A percentile compares a stretch with the other conserved stretches of the same genome.
These are phyloP conservation scores for Arizona elegans DNA, from an alignment of 2,113 vertebrate species.

Conservation along the genomic window DNA sequence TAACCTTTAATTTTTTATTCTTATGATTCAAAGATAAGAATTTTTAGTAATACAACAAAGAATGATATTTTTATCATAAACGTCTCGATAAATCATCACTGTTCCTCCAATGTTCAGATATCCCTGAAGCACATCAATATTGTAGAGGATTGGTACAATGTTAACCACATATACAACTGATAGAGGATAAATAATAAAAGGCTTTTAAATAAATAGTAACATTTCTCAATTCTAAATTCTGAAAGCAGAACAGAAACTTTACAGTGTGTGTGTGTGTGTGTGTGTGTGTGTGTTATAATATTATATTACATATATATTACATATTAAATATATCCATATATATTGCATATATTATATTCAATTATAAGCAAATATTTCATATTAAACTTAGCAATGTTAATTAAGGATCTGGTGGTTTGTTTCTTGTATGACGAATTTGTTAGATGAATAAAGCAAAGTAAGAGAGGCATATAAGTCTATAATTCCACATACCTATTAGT, in stretches of 20 bases:
- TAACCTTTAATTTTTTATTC: conserved; percentile 27
- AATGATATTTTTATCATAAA: conserved; percentile 22
- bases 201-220: conserved; percentile 22
- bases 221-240: neutral
- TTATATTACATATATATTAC: no score
- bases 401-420: neutral
- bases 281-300: no score
- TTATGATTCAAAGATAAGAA: conserved; percentile 14
- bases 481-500: conserved; percentile 30
- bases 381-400: conserved; percentile 18
- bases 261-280: no score
- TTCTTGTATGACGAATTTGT: neutral
- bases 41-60: conserved; percentile 17
- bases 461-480: conserved; percentile 28
- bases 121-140: conserved; percentile 18
- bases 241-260: conserved; percentile 24
- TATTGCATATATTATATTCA: neutral
- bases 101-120: conserved; percentile 32
- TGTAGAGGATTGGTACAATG: conserved; percentile 33
- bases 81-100: conserved; percentile 31
- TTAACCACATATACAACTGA: conserved; percentile 28
- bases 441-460: conserved; percentile 2
- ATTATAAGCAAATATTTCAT: conserved; percentile 9
- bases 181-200: conserved; percentile 23
- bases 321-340: no score